Evolutionary conservation across 2,888 invertebrate genomes (phyloP).

Genomic region (Erannis defoliaria): DNA sequence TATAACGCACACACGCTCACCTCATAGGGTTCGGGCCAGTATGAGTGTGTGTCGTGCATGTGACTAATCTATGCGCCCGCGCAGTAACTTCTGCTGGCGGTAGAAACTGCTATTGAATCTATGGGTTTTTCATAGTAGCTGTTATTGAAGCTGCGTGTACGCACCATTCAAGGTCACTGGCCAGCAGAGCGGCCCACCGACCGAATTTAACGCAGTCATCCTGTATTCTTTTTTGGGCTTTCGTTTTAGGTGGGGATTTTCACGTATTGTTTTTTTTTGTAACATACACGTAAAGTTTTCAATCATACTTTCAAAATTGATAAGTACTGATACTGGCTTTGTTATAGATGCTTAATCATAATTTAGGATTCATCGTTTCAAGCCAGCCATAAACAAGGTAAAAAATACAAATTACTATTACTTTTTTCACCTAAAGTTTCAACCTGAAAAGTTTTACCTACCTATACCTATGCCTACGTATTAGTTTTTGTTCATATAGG

Average conservation of each 20-base stretch:
- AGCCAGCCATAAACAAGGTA: no score
- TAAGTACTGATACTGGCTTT: not conserved
- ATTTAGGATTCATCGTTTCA: no score
- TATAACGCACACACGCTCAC: constrained; percentile 50
- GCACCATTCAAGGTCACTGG: constrained; percentile 77
- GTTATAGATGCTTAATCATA: no score
- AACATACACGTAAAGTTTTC: not conserved
- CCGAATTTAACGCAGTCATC: constrained; percentile 71
- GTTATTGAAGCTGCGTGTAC: constrained; percentile 12
- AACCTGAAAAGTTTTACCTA: no score
- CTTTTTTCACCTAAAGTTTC: no score
- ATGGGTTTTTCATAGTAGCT: constrained; percentile 18
- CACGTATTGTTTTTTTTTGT: constrained; percentile 11
- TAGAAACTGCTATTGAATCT: constrained; percentile 18
- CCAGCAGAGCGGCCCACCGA: constrained; percentile 71
- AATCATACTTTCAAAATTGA: not conserved
- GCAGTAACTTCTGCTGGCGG: constrained; percentile 30
- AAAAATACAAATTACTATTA: no score
- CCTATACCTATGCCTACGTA: no score
- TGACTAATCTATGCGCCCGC: constrained; percentile 74
- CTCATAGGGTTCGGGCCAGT: constrained; percentile 45
- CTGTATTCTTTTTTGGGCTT: constrained; percentile 53
- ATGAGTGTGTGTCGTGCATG: constrained; percentile 56
- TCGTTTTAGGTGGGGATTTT: constrained; percentile 30
- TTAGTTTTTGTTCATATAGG: no score